Evolutionary conservation across 2,797 vertebrate species (phyloP), one percentile per base, ranked within the genome.

Genomic region (Sebastes elongatus): DNA sequence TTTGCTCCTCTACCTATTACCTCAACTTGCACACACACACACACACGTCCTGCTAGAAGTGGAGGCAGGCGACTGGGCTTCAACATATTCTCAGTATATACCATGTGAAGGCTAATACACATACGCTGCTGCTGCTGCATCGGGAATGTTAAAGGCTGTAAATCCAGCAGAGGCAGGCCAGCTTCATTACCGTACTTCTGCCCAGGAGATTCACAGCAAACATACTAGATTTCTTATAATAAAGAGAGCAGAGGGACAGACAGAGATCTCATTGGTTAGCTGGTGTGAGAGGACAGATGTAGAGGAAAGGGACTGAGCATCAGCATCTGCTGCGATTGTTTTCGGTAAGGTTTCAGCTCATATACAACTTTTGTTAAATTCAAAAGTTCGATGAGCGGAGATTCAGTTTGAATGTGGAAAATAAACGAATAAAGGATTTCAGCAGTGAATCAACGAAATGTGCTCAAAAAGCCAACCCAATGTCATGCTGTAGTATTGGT

Each of bases 1-100:
- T 86, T 79, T 85, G 86, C 90, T 93, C 94, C 68, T 76, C 59
- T 82, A 79, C 62, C 71, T 85, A 25, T 68, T 78, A 69, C 46
- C 80, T 71, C 78, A 69, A 53, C 68, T 55, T 16, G 64, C 65
- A 60, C 53, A 60, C 18, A 35, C 22, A 62, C 65, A 60, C 53
- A 59, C 16, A 33, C 20, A 53, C 20, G 2, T 65, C 10, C 35
- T 60, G 32, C 7, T 10, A 60, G 60, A 78, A 18, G 7, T 10
- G 6, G 33, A 64, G 10, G 55, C 5, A 46, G 64, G 56, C 20
- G 2, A 68, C 30, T 67, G 56, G 83, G 75, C 70, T 68, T 73
- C 30, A 52, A 30, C 32, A 38, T 72, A 18, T 57, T 49, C 25
- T 75, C 20, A 60, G 32, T 76, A 27, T 28, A 74, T 69, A 61